These are phyloP conservation scores for Apostichopus leukothele DNA, from an alignment of 53 echinoderm and acorn worm species.

Conservation along the genomic window DNA sequence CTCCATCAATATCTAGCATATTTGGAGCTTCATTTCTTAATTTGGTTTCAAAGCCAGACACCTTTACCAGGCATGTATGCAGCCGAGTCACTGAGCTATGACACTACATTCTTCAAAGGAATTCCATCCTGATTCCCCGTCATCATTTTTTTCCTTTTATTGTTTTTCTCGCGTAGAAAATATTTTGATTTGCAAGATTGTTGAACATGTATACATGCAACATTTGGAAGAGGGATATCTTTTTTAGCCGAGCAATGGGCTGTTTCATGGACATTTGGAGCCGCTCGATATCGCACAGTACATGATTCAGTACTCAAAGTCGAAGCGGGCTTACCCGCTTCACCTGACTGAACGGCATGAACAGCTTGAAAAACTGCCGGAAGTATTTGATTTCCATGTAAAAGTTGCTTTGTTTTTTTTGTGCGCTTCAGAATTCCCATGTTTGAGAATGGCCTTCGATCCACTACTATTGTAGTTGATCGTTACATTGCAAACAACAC, in stretches of 20 bases:
- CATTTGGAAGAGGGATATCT: constrained; percentile 60
- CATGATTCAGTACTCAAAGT: background rate
- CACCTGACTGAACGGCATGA: constrained; percentile 57
- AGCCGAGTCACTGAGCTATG: constrained; percentile 47
- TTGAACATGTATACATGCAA: background rate
- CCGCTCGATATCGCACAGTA: constrained; percentile 46
- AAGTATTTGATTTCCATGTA: constrained; percentile 48
- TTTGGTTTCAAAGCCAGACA: constrained; percentile 45
- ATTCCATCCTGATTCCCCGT: constrained; percentile 25
- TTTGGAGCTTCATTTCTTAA: constrained; percentile 36
- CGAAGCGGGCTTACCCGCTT: constrained; percentile 49
- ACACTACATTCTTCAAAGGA: constrained; percentile 48
- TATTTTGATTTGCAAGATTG: background rate
- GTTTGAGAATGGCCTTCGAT: constrained; percentile 43
- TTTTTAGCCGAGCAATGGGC: constrained; percentile 53
- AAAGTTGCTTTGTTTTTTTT: constrained; percentile 43
- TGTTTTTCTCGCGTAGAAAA: constrained; percentile 25
- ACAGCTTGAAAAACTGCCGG: constrained; percentile 50
- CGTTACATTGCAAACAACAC: constrained; percentile 49
- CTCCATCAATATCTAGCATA: constrained; percentile 43
- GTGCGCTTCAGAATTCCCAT: constrained; percentile 50
- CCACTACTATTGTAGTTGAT: constrained; percentile 50
- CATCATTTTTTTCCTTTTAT: too few relatives aligned
- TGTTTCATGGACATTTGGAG: constrained; percentile 53
- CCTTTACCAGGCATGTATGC: constrained; percentile 56